These are phyloP conservation scores for Ennomos erosarius DNA, from an alignment of 2,888 invertebrate genomes.

Conservation along the genomic window DNA sequence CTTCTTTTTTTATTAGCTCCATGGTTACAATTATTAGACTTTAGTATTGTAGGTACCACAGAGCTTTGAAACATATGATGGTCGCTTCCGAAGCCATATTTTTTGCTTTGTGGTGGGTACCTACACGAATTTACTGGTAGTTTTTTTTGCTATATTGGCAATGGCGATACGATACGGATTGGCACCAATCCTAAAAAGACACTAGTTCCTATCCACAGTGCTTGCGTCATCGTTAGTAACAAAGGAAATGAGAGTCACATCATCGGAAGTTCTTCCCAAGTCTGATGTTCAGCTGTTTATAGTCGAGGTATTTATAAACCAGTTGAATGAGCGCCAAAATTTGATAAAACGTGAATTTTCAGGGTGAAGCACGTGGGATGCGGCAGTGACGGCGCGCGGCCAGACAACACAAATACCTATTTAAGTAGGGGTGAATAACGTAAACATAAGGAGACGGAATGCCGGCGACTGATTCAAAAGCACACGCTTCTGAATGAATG, in stretches of 20 bases:
- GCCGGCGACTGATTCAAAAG: slow-evolving; percentile 35
- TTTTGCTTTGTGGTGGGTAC: too few species aligned
- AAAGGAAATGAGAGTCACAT: slow-evolving; percentile 41
- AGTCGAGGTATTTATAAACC: slow-evolving; percentile 51
- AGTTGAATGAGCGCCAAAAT: slow-evolving; percentile 69
- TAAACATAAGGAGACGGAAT: slow-evolving; percentile 41
- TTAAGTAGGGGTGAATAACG: slow-evolving; percentile 53
- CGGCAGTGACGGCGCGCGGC: slow-evolving; percentile 49
- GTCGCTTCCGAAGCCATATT: too few species aligned
- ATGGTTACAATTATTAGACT: too few species aligned
- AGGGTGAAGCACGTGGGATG: slow-evolving; percentile 64
- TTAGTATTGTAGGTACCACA: too few species aligned
- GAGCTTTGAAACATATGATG: too few species aligned
- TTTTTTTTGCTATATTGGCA: background rate
- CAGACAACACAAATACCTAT: slow-evolving; percentile 58
- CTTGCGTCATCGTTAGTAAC: slow-evolving; percentile 28
- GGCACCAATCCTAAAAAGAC: slow-evolving; percentile 8
- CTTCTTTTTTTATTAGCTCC: too few species aligned
- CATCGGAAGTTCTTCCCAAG: slow-evolving; percentile 60
- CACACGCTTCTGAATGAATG: slow-evolving; percentile 37
- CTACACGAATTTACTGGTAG: too few species aligned
- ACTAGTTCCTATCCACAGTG: background rate
- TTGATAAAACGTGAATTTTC: slow-evolving; percentile 72
- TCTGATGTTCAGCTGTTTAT: slow-evolving; percentile 58
- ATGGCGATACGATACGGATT: slow-evolving; percentile 5